Evolutionary conservation across 2,888 invertebrate genomes (phyloP), one percentile per base, ranked within the genome.

Genomic region (Rugalucina vietnamica): DNA sequence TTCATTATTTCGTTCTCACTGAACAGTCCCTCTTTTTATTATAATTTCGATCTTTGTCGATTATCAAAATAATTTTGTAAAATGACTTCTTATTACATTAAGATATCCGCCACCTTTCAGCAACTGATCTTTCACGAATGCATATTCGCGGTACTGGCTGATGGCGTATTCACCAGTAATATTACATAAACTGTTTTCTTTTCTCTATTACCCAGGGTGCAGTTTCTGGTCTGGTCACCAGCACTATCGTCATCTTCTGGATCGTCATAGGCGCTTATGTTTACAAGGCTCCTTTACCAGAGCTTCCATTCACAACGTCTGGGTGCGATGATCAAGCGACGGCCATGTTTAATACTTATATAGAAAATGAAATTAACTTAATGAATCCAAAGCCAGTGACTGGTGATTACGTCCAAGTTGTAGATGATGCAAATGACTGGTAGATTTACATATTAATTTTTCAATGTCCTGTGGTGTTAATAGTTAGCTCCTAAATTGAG

Each of bases 221-320:
- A 18, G 71, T 89, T 1, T 60, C 84, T 10, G 90, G 89, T 10
- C 60, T 89, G 10, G 71, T 90, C 18, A 71, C 85, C 27, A 90
- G 91, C 57, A 89, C 91, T 5, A 34, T 87, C 10, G 79, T 83
- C 4, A 87, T 89, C 50, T 90, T 91, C 86, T 90, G 87, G 89
- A 87, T 91, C 24, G 91, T 88, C 24, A 88, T 89, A 78, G 91
- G 91, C 24, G 85, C 91, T 18, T 90, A 89, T 73, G 82, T 91
- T 10, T 88, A 88, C 50, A 84, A 89, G 32, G 89, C 86, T 0
- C 90, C 90, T 14, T 78, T 89, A 79, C 91, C 90, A 21, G 85
- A 85, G 57, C 82, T 91, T 37, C 90, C 91, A 18, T 90, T 90
- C 57, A 70, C 78, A 32, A 85, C 90, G 12, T 86, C 85, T 37